These are phyloP conservation scores for Trileptium ribeirensis DNA, from an alignment of 2,888 invertebrate species.

Conservation along the genomic window DNA sequence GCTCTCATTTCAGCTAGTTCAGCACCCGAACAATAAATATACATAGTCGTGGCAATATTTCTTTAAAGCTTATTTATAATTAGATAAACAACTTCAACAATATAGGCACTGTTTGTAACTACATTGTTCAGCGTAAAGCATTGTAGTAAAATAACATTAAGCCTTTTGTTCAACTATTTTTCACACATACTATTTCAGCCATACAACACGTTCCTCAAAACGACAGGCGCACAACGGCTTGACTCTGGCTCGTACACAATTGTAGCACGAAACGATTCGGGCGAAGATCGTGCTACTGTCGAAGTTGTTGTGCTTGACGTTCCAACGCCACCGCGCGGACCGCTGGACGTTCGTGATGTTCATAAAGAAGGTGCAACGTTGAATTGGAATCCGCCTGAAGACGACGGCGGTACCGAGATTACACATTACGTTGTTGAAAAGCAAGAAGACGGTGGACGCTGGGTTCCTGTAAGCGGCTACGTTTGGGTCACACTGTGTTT, in stretches of 20 bases:
- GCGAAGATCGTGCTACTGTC: constrained; percentile 54
- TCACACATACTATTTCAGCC: no score
- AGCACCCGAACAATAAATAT: no score
- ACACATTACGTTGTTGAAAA: constrained; percentile 87
- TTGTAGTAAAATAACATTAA: no score
- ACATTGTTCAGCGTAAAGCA: no score
- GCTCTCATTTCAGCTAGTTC: no score
- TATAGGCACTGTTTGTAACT: no score
- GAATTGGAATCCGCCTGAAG: constrained; percentile 77
- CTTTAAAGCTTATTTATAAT: no score
- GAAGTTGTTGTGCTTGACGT: constrained; percentile 49
- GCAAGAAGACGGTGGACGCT: constrained; percentile 49
- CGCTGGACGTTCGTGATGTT: constrained; percentile 71
- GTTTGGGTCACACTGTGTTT: no score
- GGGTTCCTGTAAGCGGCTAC: constrained; percentile 43
- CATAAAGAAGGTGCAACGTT: constrained; percentile 80
- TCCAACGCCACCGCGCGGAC: constrained; percentile 66
- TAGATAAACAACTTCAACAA: no score
- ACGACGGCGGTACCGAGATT: constrained; percentile 87
- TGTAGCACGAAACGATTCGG: constrained; percentile 55
- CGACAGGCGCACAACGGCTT: constrained; percentile 71
- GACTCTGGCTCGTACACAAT: constrained; percentile 62
- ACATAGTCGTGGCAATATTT: no score
- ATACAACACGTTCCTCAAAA: constrained; percentile 73
- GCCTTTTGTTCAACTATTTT: no score